Percentiles rank a stretch among this genome's conserved stretches.
Evolutionary conservation across 2,888 invertebrate genomes (phyloP).

Genomic region (Invenusta paracnida): DNA sequence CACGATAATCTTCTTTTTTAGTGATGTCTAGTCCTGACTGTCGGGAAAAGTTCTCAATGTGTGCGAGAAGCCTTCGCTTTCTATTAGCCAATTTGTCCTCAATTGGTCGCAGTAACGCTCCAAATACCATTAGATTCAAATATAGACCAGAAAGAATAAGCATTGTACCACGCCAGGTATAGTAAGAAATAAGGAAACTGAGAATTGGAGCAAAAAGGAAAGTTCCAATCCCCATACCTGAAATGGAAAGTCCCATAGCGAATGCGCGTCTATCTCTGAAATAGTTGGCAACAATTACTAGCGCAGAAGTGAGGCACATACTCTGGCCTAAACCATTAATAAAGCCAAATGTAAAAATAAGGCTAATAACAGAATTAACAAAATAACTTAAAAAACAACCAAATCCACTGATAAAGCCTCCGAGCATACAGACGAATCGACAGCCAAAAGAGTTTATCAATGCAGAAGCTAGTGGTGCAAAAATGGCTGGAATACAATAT

Average conservation of each 20-base stretch:
- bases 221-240: constrained; percentile 32
- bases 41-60: constrained; percentile 51
- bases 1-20: constrained; percentile 48
- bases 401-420: background rate
- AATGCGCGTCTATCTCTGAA: too few relatives aligned
- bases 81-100: constrained; percentile 48
- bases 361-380: background rate
- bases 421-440: constrained; percentile 16
- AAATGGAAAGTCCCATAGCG: background rate
- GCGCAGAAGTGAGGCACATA: background rate
- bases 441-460: constrained; percentile 14
- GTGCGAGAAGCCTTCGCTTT: constrained; percentile 49
- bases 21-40: constrained; percentile 43
- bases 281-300: background rate
- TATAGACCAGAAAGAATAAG: constrained; percentile 21
- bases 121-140: constrained; percentile 21
- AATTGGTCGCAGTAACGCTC: constrained; percentile 34
- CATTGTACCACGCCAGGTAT: constrained; percentile 15
- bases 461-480: background rate
- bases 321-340: background rate
- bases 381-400: background rate
- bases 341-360: constrained; percentile 5
- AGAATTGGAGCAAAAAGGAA: constrained; percentile 26
- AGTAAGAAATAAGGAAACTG: background rate
- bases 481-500: background rate